Conservation (phyloP, 2,888 invertebrate genomes). For the Cataglyphis altisquamis region DNA sequence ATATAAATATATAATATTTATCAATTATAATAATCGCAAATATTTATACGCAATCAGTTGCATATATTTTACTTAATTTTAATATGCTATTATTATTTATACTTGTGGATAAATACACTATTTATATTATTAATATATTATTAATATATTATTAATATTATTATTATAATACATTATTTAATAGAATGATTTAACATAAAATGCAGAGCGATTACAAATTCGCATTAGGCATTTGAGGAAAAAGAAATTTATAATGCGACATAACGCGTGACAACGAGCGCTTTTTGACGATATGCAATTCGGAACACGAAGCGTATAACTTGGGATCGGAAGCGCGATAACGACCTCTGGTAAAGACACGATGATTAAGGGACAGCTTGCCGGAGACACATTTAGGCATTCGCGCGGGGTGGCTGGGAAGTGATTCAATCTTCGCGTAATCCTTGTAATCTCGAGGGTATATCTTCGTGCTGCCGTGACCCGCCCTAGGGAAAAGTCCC, state of each 20-base stretch:
- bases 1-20: not conserved
- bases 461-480: slow-evolving; percentile 64
- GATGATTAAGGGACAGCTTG: slow-evolving; percentile 80
- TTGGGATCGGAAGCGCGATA: slow-evolving; percentile 59
- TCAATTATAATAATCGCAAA: not conserved
- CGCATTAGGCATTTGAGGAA: not conserved
- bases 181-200: not conserved
- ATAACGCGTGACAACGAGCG: slow-evolving; percentile 15
- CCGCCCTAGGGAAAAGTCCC: slow-evolving; percentile 60
- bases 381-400: slow-evolving; percentile 77
- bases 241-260: not conserved
- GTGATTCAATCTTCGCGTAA: slow-evolving; percentile 83
- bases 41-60: not conserved
- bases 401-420: slow-evolving; percentile 76
- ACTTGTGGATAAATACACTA: not conserved
- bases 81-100: not conserved
- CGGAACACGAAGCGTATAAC: slow-evolving; percentile 40
- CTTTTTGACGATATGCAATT: slow-evolving; percentile 46
- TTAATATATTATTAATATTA: too few species aligned
- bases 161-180: not conserved
- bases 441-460: slow-evolving; percentile 82
- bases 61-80: not conserved
- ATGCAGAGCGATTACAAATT: not conserved
- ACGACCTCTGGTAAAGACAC: slow-evolving; percentile 77
- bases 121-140: not conserved